These are phyloP conservation scores for Dendronephthya gigantea DNA, from an alignment of 64 coral and sea anemone species.

Conservation along the genomic window DNA sequence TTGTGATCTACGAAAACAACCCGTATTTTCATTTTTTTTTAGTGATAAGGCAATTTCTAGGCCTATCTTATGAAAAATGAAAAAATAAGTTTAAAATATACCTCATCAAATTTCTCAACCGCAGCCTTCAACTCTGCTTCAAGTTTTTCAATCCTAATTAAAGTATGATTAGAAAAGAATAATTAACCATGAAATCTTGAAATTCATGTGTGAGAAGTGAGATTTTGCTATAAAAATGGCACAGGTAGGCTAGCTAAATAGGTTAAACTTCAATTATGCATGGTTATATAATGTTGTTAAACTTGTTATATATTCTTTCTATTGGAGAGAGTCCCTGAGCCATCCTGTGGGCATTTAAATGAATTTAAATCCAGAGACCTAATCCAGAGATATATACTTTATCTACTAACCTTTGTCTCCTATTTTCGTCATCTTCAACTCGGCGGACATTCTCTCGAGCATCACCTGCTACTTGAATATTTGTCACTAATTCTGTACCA, in stretches of 20 bases:
- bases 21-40: no score
- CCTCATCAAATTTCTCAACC: constrained; percentile 93
- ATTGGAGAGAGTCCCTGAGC: no score
- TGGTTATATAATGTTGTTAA: no score
- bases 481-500: constrained; percentile 89
- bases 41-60: no score
- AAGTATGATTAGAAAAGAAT: no score
- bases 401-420: constrained; percentile 52
- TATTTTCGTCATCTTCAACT: constrained; percentile 82
- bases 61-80: no score
- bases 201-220: not conserved
- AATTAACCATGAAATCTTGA: not conserved
- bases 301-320: no score
- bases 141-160: constrained; percentile 78
- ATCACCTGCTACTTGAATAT: constrained; percentile 86
- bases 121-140: constrained; percentile 89
- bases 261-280: no score
- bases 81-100: not conserved
- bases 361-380: not conserved
- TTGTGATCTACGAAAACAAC: constrained; percentile 55
- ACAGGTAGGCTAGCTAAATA: no score
- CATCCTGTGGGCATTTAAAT: not conserved
- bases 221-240: not conserved
- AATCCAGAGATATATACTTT: not conserved
- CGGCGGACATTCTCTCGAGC: constrained; percentile 77